Evolutionary conservation across 2,113 vertebrate species (phyloP).

Genomic region (Halcyon malimbica): DNA sequence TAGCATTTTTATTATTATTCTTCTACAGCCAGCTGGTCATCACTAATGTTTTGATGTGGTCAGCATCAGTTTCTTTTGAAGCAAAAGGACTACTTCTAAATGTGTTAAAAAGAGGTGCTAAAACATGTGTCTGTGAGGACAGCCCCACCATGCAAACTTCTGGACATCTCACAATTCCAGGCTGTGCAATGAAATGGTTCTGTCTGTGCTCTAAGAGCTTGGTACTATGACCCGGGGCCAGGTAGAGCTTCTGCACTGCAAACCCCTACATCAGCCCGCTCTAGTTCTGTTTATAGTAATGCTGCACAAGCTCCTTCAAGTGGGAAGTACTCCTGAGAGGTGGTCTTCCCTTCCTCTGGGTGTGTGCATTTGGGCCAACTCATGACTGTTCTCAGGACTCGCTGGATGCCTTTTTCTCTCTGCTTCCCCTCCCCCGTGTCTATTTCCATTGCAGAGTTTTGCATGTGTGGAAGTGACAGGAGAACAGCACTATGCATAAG

Average conservation of each 20-base stretch:
- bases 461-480: not conserved
- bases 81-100: not conserved
- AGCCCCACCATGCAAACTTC: not conserved
- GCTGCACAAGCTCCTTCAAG: not conserved
- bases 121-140: not conserved
- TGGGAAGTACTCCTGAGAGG: accelerated
- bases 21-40: not conserved
- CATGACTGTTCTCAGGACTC: not conserved
- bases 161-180: not conserved
- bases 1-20: not conserved
- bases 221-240: accelerated
- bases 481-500: not conserved
- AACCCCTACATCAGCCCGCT: not conserved
- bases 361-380: not conserved
- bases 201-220: not conserved
- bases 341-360: not conserved
- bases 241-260: accelerated
- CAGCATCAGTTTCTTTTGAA: not conserved
- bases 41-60: not conserved
- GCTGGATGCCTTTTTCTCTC: not conserved
- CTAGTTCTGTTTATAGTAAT: not conserved
- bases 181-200: not conserved
- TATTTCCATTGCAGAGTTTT: not conserved
- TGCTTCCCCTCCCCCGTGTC: not conserved
- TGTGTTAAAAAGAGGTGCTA: not conserved